Evolutionary conservation across 1,140 invertebrate genomes (phyloP), one percentile per base, ranked within the genome.

Genomic region (Drosophila parvula): DNA sequence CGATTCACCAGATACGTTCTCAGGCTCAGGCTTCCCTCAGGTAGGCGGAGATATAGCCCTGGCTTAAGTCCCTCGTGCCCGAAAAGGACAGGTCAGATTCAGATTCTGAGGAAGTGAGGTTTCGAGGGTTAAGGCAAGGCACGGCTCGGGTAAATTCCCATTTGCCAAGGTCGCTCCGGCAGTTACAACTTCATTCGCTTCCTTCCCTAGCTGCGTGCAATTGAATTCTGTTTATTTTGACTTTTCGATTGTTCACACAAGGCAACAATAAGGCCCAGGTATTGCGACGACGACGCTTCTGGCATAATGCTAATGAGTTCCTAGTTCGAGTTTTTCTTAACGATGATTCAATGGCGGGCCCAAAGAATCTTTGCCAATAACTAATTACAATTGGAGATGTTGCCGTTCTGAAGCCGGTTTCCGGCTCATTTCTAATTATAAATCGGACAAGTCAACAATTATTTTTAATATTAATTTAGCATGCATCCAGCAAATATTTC

Each of bases 211-310:
- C 50, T 27, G 51, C 55, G 63, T 70, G 81, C 73, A 86, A 86
- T 86, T 79, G 61, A 79, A 86, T 86, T 83, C 79, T 50, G 61
- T 86, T 88, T 88, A 86, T 83, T 86, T 86, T 86, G 83, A 86
- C 83, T 86, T 86, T 88, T 86, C 71, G 83, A 86, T 83, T 79
- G 78, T 79, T 88, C 83, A 67, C 83, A 88, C 82, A 58, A 61
- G 77, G 62, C 68, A 78, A 60, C 60, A 55, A 67, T 67, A 44
- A 67, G 30, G 34, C 58, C 12, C 79, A 81, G 74, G 59, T 68
- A 81, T 18, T 38, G 27, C 69, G 56, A 22, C 18, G 32, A 48
- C 38, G 50, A 56, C 32, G 47, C 34, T 43, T 63, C 41, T 45
- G 61, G 56, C 71, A 62, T 61, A 64, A 88, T 86, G 67, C 83